These are phyloP conservation scores for Micropoecilia bifurca DNA, from an alignment of 2,797 vertebrate species.

Conservation along the genomic window DNA sequence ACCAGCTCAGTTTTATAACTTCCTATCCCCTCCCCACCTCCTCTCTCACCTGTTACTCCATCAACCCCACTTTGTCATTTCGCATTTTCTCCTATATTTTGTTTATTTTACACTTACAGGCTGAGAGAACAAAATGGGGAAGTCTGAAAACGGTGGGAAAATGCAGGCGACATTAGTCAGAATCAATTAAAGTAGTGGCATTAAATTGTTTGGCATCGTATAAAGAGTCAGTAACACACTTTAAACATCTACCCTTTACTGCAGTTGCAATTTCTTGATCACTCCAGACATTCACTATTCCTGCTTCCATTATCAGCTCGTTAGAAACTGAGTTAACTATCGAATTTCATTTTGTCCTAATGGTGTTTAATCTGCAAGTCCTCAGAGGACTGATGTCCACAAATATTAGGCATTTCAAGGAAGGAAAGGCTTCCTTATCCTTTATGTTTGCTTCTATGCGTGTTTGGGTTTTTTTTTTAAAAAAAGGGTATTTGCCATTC, in stretches of 20 bases:
- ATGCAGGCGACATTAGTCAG: slow-evolving; percentile 54
- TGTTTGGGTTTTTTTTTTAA: not conserved
- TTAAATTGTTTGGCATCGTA: slow-evolving; percentile 28
- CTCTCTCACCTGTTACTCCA: slow-evolving; percentile 27
- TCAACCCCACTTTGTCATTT: slow-evolving; percentile 22
- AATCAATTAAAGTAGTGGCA: slow-evolving; percentile 68
- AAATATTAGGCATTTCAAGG: slow-evolving; percentile 50
- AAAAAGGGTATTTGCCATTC: not conserved
- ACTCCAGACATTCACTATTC: slow-evolving; percentile 33
- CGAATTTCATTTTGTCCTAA: slow-evolving; percentile 25
- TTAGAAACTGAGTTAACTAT: slow-evolving; percentile 48
- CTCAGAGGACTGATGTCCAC: slow-evolving; percentile 35
- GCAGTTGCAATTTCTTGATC: slow-evolving; percentile 27
- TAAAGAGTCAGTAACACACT: slow-evolving; percentile 45
- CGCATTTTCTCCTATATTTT: slow-evolving; percentile 1
- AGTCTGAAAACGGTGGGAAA: slow-evolving; percentile 24
- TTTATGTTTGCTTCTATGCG: not conserved
- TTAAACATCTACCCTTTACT: slow-evolving; percentile 15
- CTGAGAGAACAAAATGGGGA: slow-evolving; percentile 27
- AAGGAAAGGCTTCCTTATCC: slow-evolving; percentile 21
- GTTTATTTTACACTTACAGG: slow-evolving; percentile 37
- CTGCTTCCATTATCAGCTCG: slow-evolving; percentile 40
- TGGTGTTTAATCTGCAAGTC: slow-evolving; percentile 40
- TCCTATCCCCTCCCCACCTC: slow-evolving; percentile 6
- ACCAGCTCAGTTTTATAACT: slow-evolving; percentile 27